A percentile compares a stretch with the other conserved stretches of the same genome.
Evolutionary conservation across 2,797 vertebrate genomes (phyloP).

Genomic region (Melanotaenia pygmaea): DNA sequence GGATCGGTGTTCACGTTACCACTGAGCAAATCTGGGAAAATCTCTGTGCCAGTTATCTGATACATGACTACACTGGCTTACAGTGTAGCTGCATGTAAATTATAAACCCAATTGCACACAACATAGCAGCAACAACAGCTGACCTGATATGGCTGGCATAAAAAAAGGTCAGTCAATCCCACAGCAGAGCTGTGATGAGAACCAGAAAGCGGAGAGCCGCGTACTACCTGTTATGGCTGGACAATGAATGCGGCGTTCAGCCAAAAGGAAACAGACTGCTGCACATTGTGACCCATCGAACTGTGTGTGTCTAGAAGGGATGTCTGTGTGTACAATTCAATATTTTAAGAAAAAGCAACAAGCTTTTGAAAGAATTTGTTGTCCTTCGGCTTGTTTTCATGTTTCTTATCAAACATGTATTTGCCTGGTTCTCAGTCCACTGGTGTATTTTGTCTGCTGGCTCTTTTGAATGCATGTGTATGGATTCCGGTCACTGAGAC

Average conservation of each 20-base stretch:
- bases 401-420: slow-evolving; percentile 37
- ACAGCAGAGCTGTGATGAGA: slow-evolving; percentile 16
- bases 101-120: background rate
- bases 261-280: slow-evolving; percentile 65
- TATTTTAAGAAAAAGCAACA: slow-evolving; percentile 34
- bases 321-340: slow-evolving; percentile 56
- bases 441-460: slow-evolving; percentile 46
- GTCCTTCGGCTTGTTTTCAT: slow-evolving; percentile 18
- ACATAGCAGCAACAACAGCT: slow-evolving; percentile 16
- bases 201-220: slow-evolving; percentile 22
- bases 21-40: slow-evolving; percentile 32
- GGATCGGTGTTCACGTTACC: slow-evolving; percentile 9
- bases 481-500: slow-evolving; percentile 1
- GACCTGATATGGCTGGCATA: slow-evolving; percentile 24
- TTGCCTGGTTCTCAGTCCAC: slow-evolving; percentile 34
- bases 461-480: slow-evolving; percentile 11
- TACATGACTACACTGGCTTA: slow-evolving; percentile 10
- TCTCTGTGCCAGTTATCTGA: slow-evolving; percentile 25
- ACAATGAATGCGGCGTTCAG: slow-evolving; percentile 20
- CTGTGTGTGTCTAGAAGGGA: slow-evolving; percentile 48
- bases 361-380: slow-evolving; percentile 20
- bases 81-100: background rate
- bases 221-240: slow-evolving; percentile 62
- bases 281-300: slow-evolving; percentile 36
- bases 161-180: slow-evolving; percentile 59